phyloP scores from a whole-genome alignment of 1,140 invertebrate genomes.

The Trichogramma pretiosum region DNA sequence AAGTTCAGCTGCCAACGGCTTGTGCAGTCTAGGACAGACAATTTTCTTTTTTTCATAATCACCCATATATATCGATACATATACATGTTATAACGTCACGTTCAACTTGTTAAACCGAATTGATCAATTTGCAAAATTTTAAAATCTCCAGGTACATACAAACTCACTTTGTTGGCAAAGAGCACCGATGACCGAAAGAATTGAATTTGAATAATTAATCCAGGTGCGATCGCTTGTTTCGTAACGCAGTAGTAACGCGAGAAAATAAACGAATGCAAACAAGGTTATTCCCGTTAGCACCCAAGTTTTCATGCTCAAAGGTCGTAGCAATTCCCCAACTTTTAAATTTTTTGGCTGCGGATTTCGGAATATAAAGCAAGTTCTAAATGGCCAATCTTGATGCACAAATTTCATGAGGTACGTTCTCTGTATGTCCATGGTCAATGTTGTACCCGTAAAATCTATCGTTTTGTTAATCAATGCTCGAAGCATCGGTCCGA shows the following conservation, averaged over 20 bases:
- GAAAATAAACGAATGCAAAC: no score
- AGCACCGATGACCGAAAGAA: background rate
- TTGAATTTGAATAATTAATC: background rate
- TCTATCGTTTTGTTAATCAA: background rate
- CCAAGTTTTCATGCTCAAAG: background rate
- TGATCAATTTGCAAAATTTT: background rate
- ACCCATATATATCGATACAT: no score
- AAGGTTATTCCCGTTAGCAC: background rate
- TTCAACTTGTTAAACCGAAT: background rate
- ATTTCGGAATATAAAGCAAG: background rate
- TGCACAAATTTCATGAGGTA: background rate
- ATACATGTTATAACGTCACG: no score
- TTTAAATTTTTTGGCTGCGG: background rate
- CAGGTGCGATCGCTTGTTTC: no score
- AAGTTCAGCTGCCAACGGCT: no score
- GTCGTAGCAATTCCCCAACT: background rate
- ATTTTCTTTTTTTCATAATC: no score
- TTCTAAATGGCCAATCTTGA: constrained; percentile 1
- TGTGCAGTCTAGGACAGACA: no score
- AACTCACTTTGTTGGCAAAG: constrained; percentile 11
- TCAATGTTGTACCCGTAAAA: background rate
- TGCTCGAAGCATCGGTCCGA: background rate
- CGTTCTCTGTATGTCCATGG: background rate
- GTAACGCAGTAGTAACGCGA: no score
- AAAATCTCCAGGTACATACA: background rate